Conservation (phyloP, 2,888 invertebrate species). For the Lasioglossum villosulum region DNA sequence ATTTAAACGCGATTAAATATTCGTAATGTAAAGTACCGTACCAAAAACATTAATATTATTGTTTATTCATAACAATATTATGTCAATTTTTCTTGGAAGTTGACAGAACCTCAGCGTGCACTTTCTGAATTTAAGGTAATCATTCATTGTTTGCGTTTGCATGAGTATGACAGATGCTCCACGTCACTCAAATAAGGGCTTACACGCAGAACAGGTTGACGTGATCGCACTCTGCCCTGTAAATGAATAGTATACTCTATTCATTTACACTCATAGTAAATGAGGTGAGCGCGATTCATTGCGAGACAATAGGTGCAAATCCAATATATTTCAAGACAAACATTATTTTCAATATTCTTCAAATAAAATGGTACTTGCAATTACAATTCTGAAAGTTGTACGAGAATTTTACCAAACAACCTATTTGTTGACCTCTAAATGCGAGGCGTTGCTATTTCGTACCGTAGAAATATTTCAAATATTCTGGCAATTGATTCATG, state of each 20-base stretch:
- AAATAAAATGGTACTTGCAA: background rate
- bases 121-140: background rate
- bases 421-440: too few species aligned
- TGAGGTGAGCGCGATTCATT: background rate
- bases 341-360: background rate
- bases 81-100: background rate
- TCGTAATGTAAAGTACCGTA: background rate
- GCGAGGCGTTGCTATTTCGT: too few species aligned
- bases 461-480: too few species aligned
- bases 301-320: too few species aligned
- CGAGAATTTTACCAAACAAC: too few species aligned
- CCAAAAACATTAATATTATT: background rate
- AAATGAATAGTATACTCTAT: too few species aligned
- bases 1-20: background rate
- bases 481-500: too few species aligned
- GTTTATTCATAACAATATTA: background rate
- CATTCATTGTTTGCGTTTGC: background rate
- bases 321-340: background rate
- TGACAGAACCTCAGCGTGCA: background rate
- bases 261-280: background rate
- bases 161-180: background rate
- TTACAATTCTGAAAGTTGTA: too few species aligned
- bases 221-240: constrained; percentile 16
- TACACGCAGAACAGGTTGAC: constrained; percentile 1
- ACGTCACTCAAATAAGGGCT: background rate